phyloP scores from a whole-genome alignment of 2,113 vertebrate genomes.

The Alouatta palliata region DNA sequence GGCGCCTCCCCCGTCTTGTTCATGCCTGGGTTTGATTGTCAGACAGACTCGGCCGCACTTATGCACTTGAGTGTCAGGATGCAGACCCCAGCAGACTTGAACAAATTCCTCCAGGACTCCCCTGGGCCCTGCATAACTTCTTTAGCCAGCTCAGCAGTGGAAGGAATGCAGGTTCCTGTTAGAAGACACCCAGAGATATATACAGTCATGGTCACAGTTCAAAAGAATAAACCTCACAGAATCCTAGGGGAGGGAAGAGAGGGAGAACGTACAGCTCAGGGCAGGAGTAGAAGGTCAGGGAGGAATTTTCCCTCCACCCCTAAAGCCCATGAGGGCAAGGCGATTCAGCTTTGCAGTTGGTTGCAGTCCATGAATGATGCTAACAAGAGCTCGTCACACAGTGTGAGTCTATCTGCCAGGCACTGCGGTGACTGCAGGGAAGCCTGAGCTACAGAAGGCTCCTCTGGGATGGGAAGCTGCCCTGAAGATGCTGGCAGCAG shows the following conservation, averaged over 20 bases:
- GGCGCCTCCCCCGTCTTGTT: slow-evolving; percentile 34
- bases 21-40: slow-evolving; percentile 71
- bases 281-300: slow-evolving; percentile 28
- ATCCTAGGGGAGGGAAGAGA: not conserved
- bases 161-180: slow-evolving; percentile 65
- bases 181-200: slow-evolving; percentile 37
- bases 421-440: not conserved
- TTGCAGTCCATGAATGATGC: not conserved
- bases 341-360: not conserved
- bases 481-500: not conserved
- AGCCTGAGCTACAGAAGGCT: not conserved
- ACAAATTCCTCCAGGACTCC: slow-evolving; percentile 77
- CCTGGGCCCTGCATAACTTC: slow-evolving; percentile 63
- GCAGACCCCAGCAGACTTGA: slow-evolving; percentile 72
- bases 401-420: not conserved
- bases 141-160: slow-evolving; percentile 53
- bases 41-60: slow-evolving; percentile 73
- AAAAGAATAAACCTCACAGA: slow-evolving; percentile 46
- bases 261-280: not conserved
- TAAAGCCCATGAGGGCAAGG: not conserved
- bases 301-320: not conserved
- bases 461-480: not conserved
- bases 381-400: not conserved
- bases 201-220: slow-evolving; percentile 47
- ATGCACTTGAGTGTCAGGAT: slow-evolving; percentile 67